A percentile compares a stretch with the other conserved stretches of the same genome.
Conservation (phyloP, 2,888 invertebrate genomes). For the Tortricodes alternella region DNA sequence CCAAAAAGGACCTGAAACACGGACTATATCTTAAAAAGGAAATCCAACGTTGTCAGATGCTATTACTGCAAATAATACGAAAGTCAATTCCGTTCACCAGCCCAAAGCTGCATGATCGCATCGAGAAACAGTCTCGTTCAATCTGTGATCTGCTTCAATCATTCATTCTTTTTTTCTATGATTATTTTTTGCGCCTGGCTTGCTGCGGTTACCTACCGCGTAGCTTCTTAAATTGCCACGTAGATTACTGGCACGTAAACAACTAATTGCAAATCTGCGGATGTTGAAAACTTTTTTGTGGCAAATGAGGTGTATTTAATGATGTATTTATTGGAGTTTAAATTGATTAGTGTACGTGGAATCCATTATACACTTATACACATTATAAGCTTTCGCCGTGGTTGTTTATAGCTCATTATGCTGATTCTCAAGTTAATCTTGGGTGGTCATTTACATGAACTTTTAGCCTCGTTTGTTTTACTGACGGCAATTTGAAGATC, state of each 20-base stretch:
- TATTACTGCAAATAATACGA: slow-evolving; percentile 25
- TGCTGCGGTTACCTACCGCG: slow-evolving; percentile 37
- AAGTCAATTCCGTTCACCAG: slow-evolving; percentile 37
- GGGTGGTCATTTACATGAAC: background rate
- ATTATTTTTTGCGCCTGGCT: slow-evolving; percentile 28
- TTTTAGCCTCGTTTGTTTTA: no score
- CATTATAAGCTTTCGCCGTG: no score
- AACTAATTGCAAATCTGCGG: slow-evolving; percentile 25
- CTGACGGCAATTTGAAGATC: no score
- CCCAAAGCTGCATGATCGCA: slow-evolving; percentile 41
- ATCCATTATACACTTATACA: slow-evolving; percentile 23
- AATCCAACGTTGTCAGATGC: slow-evolving; percentile 10
- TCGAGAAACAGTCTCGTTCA: slow-evolving; percentile 34
- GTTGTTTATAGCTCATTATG: background rate
- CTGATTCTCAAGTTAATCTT: background rate
- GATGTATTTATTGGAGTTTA: slow-evolving; percentile 29
- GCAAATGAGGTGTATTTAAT: slow-evolving; percentile 25
- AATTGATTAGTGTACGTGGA: slow-evolving; percentile 28
- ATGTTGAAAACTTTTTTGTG: slow-evolving; percentile 22
- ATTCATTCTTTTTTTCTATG: slow-evolving; percentile 29
- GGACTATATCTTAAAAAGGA: slow-evolving; percentile 8
- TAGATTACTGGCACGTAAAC: slow-evolving; percentile 29
- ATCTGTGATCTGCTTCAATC: slow-evolving; percentile 38
- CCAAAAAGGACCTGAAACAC: slow-evolving; percentile 5
- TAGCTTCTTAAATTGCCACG: slow-evolving; percentile 32